Base-by-base conservation (phyloP, 2,113 vertebrate species). In the Stegastes partitus region DNA sequence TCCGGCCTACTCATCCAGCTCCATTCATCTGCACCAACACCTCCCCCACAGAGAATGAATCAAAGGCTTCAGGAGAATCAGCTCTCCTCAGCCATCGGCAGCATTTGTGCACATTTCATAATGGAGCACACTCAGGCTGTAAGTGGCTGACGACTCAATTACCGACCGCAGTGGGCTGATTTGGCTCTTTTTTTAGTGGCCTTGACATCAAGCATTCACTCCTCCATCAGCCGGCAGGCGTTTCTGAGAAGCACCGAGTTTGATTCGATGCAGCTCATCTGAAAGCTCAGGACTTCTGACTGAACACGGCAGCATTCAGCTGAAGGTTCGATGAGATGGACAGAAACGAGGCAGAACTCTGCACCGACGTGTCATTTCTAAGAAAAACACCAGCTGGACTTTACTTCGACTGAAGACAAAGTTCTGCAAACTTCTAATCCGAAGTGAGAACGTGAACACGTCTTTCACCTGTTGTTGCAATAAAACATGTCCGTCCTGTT, bases 11-110 rank as follows among this genome's bases (percentile, higher is more conserved):
- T 87, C 74, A 68, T 71, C 26, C 23, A 62, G 75, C 62, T 62
- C 78, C 71, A 66, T 66, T 82, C 51, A 67, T 75, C 74, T 73
- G 64, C 70, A 83, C 39, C 55, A 51, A 67, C 76, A 70, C 79
- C 76, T 86, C 84, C 79, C 11, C 72, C 72, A 56, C 79, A 81
- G 55, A 16, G 28, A 26, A 45, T 67, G 73, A 79, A 83, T 70
- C 66, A 81, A 79, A 70, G 11, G 16, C 5, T 58, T 68, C n/a
- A 25, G 51, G 34, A 47, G 66, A 74, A 31, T 21, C 26, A 5
- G 68, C 59, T 68, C 53, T 77, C 75, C 59, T 70, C 71, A 67
- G 61, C 58, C 59, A 47, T 44, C 19, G 62, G 50, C 54, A 80
- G 58, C 74, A 59, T 71, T 85, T 37, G 65, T 39, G 34, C 47